Conservation (phyloP, 2,797 vertebrate species). For the Myotis vivesi region DNA sequence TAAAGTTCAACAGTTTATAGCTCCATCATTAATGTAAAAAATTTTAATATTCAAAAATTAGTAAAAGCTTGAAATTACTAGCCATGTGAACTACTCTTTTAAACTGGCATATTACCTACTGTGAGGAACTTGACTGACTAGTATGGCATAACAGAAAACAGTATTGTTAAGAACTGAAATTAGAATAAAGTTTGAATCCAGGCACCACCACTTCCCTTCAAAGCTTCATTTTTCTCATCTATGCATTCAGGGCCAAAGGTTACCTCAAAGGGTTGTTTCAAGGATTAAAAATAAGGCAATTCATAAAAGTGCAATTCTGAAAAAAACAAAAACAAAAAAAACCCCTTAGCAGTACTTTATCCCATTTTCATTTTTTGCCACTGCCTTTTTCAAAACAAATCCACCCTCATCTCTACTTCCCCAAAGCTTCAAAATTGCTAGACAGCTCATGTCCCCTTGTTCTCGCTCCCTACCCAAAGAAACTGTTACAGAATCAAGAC, state of each 20-base stretch:
- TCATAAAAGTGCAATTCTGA: neutral
- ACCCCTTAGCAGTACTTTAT: neutral
- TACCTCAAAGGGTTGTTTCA: neutral
- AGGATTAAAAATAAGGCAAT: slow-evolving; percentile 37
- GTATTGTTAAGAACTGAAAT: neutral
- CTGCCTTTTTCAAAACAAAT: neutral
- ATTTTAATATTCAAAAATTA: neutral
- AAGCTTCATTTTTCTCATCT: neutral
- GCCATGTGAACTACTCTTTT: neutral
- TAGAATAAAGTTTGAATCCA: slow-evolving; percentile 19
- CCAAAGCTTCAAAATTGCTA: neutral
- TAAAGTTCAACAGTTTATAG: neutral
- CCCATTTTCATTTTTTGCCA: neutral
- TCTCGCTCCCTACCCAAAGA: neutral
- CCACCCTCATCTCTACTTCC: neutral
- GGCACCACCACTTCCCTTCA: neutral
- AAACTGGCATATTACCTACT: slow-evolving; percentile 20
- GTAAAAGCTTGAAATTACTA: neutral
- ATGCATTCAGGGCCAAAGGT: slow-evolving; percentile 14
- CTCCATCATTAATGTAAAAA: neutral
- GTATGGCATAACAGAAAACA: neutral
- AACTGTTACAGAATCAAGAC: neutral
- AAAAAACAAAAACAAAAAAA: neutral
- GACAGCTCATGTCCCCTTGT: neutral
- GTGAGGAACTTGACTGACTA: neutral